Evolutionary conservation across 2,888 invertebrate genomes (phyloP).

Genomic region (Tiliacea aurago): DNA sequence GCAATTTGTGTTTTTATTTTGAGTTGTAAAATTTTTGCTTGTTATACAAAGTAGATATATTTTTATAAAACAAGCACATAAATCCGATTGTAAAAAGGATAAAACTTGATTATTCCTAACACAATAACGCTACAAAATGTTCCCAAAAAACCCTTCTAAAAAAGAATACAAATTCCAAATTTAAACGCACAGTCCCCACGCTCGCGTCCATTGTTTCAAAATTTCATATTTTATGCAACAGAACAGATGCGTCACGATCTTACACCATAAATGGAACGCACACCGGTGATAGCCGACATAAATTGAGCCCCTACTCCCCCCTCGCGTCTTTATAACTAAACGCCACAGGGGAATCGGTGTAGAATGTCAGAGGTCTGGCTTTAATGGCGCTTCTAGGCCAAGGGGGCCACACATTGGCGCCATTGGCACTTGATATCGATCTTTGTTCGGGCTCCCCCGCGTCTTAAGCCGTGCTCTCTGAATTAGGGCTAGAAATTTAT

Average conservation of each 20-base stretch:
- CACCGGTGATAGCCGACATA: constrained; percentile 77
- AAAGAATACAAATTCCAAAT: constrained; percentile 60
- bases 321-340: constrained; percentile 71
- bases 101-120: not conserved
- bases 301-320: constrained; percentile 74
- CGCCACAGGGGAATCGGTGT: constrained; percentile 73
- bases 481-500: constrained; percentile 87
- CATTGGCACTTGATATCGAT: constrained; percentile 88
- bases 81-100: not conserved
- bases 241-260: constrained; percentile 88
- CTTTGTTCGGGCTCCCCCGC: constrained; percentile 86
- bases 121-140: constrained; percentile 21
- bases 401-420: constrained; percentile 86
- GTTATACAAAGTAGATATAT: not conserved
- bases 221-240: constrained; percentile 85
- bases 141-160: constrained; percentile 40
- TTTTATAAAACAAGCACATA: not conserved
- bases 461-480: constrained; percentile 80
- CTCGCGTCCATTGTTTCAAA: constrained; percentile 78
- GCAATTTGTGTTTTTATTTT: not conserved
- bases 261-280: constrained; percentile 84
- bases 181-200: constrained; percentile 57
- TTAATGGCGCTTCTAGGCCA: constrained; percentile 76
- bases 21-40: not conserved
- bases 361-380: constrained; percentile 78